Evolutionary conservation across 2,113 vertebrate genomes (phyloP), one percentile per base, ranked within the genome.

Genomic region (Nothocercus julius): DNA sequence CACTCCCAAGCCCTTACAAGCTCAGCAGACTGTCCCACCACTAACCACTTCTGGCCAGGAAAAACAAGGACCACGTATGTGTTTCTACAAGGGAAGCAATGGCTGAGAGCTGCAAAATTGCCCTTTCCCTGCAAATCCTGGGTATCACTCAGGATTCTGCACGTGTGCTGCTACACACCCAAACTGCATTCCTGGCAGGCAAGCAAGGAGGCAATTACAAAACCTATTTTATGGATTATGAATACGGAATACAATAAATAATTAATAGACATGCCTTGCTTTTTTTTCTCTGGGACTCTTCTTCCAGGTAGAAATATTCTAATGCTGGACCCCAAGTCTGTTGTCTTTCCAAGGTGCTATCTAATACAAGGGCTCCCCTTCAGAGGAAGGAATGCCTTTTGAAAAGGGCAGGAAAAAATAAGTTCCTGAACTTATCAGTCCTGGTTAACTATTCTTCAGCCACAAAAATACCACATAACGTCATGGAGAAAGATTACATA

Each of bases 11-110:
- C 44, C 44, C 44, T 44, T 44, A 44, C 44, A 44, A 44, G 84
- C 58, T 79, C n/a, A 91, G 87, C 78, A 89, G 92, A 25, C 58
- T 84, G 86, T 53, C 92, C 74, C 78, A 72, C 58, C 86, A 89
- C 53, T 93, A 95, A 92, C 81, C 82, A 53, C 78, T 82, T 89
- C 70, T 89, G 58, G 42, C 82, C 68, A 72, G 62, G 42, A 15
- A 40, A 82, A 85, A 62, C 38, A 19, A 27, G 32, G 51, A 27
- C 25, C 13, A 27, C 3, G 6, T 27, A 16, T 21, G 11, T 8
- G 19, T 58, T 87, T 13, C 45, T 67, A 14, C 15, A 63, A 53
- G 49, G 56, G 7, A 42, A 73, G 61, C n/a, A 47, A 40, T 1
- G 24, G 44, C n/a, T 70, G 51, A 85, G 44, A 62, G 38, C 9